These are phyloP conservation scores for Pantala flavescens DNA, from an alignment of 1,140 invertebrate genomes.

Conservation along the genomic window DNA sequence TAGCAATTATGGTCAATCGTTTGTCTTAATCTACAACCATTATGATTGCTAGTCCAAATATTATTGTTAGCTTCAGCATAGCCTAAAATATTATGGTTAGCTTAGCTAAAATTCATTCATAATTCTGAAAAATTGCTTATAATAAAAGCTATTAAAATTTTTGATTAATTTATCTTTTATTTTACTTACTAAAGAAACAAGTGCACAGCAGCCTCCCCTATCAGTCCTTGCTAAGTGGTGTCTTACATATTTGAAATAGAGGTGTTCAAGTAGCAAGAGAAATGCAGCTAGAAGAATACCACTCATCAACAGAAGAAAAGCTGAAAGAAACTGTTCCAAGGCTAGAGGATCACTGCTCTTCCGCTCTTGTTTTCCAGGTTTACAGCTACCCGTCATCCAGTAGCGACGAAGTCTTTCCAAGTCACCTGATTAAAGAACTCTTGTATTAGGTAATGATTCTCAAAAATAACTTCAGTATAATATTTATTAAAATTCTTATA, in stretches of 20 bases:
- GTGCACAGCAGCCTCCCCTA: constrained; percentile 74
- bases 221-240: constrained; percentile 81
- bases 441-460: not conserved
- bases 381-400: constrained; percentile 96
- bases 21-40: no score
- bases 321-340: constrained; percentile 93
- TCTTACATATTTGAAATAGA: constrained; percentile 87
- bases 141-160: no score
- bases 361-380: constrained; percentile 80
- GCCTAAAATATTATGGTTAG: no score
- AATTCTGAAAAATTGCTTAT: no score
- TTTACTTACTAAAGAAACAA: constrained; percentile 69
- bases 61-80: not conserved
- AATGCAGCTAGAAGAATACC: constrained; percentile 80
- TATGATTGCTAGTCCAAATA: not conserved
- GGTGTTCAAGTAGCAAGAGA: constrained; percentile 78
- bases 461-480: constrained; percentile 3
- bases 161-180: constrained; percentile 25
- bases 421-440: constrained; percentile 49
- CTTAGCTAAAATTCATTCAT: no score
- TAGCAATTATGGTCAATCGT: no score
- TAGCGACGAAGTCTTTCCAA: constrained; percentile 86
- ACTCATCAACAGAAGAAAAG: constrained; percentile 87
- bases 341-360: constrained; percentile 86
- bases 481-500: not conserved